Evolutionary conservation across 2,797 vertebrate species (phyloP), one percentile per base, ranked within the genome.

Genomic region (Cyclopterus lumpus): DNA sequence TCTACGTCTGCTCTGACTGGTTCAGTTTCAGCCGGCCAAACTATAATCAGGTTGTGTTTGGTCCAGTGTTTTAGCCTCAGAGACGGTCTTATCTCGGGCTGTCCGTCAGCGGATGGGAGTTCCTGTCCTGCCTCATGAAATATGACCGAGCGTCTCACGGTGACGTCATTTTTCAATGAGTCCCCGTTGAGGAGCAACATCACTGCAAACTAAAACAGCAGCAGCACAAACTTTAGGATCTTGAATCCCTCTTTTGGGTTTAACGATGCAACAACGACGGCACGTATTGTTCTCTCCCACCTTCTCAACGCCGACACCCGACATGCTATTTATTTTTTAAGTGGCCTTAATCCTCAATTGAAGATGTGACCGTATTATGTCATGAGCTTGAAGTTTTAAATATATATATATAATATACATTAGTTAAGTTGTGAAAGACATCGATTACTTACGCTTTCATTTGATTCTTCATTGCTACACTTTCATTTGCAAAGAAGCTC

Each of bases 71-170:
- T 68, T 11, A 59, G 64, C 49, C 36, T 42, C 70, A 75, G 32
- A 71, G 60, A 72, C 26, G 49, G 26, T 81, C 66, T 75, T 80
- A 74, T 84, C 67, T 73, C 59, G 79, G 65, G 80, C 65, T 54
- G 51, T 76, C 61, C 40, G 54, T 86, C 70, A 77, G 85, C 80
- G 75, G 67, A 80, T 26, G 15, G 63, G 70, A 78, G 63, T 79
- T 83, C 71, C 76, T 61, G 63, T 53, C 60, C 34, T 8, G 77
- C 66, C 53, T 77, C 67, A 38, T 83, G 67, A 82, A 55, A 55
- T 28, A 53, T 22, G 61, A 24, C 57, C 55, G 66, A 1, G 22
- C 62, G 54, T 40, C 36, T 28, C 4, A 46, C 22, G 20, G 6
- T 62, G 59, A 79, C 51, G 34, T 48, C 5, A 40, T n/a, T 49